A percentile compares a stretch with the other conserved stretches of the same genome.
Conservation (phyloP, 2,113 vertebrate genomes). For the Chinchilla lanigera region DNA sequence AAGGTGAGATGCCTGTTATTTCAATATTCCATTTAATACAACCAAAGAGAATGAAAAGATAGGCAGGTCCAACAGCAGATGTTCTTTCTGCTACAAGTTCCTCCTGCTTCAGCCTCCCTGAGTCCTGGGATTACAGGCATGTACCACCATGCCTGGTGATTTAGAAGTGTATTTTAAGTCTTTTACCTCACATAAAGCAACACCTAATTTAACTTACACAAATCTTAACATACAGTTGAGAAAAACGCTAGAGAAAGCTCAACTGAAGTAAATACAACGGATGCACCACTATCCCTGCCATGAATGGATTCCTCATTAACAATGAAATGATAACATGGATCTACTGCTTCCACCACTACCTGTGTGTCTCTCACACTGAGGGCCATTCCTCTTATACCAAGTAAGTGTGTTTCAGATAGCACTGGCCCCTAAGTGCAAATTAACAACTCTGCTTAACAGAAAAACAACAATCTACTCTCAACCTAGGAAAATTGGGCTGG, state of each 20-base stretch:
- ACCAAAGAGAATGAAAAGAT: neutral
- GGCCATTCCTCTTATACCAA: neutral
- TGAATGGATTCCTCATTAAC: neutral
- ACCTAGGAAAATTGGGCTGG: neutral
- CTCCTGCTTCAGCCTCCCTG: neutral
- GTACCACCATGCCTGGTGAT: neutral
- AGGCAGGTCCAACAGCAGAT: neutral
- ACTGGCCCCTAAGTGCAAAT: neutral
- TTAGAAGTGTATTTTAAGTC: conserved; percentile 33
- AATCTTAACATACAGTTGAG: neutral
- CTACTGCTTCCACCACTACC: neutral
- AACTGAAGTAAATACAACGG: neutral
- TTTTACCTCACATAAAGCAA: neutral
- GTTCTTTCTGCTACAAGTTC: neutral
- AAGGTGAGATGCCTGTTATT: neutral
- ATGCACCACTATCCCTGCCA: neutral
- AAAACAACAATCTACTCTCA: neutral
- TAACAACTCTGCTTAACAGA: neutral
- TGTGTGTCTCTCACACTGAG: neutral
- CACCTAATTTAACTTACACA: conserved; percentile 4
- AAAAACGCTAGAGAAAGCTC: neutral
- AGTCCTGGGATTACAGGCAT: neutral
- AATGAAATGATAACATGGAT: neutral
- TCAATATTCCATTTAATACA: neutral
- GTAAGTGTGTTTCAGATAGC: neutral